phyloP scores from a whole-genome alignment of 1,140 invertebrate genomes.

The Aplysia californica region DNA sequence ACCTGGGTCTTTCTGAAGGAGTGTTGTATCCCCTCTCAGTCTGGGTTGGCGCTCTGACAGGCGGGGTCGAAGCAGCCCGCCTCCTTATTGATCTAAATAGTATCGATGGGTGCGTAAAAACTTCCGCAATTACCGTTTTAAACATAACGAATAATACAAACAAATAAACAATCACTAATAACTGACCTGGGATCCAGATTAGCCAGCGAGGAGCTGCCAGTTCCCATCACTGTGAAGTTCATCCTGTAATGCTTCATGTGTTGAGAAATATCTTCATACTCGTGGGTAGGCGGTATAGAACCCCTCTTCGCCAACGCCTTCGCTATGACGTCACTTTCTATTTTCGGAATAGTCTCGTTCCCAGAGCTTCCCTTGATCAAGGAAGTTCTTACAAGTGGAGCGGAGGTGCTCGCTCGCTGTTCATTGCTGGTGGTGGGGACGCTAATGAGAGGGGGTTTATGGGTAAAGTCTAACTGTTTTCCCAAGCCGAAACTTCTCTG shows the following conservation, averaged over 20 bases:
- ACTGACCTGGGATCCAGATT: not conserved
- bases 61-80: not conserved
- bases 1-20: no score
- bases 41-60: no score
- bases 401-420: not conserved
- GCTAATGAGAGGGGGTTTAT: not conserved
- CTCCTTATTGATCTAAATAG: not conserved
- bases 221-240: not conserved
- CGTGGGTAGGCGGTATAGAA: not conserved
- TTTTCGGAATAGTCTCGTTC: no score
- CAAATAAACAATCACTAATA: not conserved
- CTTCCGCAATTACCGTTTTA: not conserved
- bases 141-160: not conserved
- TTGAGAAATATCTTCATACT: not conserved
- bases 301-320: not conserved
- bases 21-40: no score
- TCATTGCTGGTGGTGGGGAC: not conserved
- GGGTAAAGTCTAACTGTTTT: no score
- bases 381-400: not conserved
- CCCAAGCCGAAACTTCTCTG: not conserved
- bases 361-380: not conserved
- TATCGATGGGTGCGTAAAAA: not conserved
- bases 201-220: not conserved
- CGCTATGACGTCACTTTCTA: not conserved
- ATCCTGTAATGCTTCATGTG: not conserved